phyloP scores from a whole-genome alignment of 2,888 invertebrate species.

The Alcis repandata region DNA sequence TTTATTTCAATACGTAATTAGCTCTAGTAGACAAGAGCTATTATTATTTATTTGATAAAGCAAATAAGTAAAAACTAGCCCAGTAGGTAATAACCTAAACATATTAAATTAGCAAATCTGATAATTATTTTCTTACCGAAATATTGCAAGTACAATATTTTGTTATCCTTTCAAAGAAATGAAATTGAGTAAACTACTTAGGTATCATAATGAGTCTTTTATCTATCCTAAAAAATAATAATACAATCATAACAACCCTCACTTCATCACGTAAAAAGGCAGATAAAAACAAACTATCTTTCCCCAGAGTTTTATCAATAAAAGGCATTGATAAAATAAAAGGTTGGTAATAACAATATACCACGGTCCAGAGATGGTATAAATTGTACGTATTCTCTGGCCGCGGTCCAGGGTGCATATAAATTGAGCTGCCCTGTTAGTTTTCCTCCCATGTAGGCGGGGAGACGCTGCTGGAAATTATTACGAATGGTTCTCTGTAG shows the following conservation, averaged over 20 bases:
- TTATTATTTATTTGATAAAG: too few relatives aligned
- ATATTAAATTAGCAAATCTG: too few relatives aligned
- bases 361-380: slow-evolving; percentile 51
- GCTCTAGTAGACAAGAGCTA: too few relatives aligned
- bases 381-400: slow-evolving; percentile 54
- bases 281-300: slow-evolving; percentile 39
- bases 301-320: slow-evolving; percentile 56
- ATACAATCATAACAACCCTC: slow-evolving; percentile 14
- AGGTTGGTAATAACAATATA: slow-evolving; percentile 57
- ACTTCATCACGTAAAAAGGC: slow-evolving; percentile 36
- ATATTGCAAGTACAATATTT: neutral
- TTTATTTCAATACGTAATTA: too few relatives aligned
- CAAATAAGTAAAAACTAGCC: too few relatives aligned
- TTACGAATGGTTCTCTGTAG: neutral
- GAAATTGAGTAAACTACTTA: neutral
- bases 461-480: neutral
- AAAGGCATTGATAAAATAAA: slow-evolving; percentile 60
- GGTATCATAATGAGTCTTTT: neutral
- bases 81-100: too few relatives aligned
- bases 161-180: neutral
- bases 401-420: slow-evolving; percentile 58
- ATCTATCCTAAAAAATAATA: slow-evolving; percentile 4
- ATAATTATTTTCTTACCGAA: too few relatives aligned
- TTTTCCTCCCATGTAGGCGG: slow-evolving; percentile 34
- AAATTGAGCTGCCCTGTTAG: slow-evolving; percentile 41